Conservation (phyloP, 2,113 vertebrate genomes). For the Aphyosemion australe region DNA sequence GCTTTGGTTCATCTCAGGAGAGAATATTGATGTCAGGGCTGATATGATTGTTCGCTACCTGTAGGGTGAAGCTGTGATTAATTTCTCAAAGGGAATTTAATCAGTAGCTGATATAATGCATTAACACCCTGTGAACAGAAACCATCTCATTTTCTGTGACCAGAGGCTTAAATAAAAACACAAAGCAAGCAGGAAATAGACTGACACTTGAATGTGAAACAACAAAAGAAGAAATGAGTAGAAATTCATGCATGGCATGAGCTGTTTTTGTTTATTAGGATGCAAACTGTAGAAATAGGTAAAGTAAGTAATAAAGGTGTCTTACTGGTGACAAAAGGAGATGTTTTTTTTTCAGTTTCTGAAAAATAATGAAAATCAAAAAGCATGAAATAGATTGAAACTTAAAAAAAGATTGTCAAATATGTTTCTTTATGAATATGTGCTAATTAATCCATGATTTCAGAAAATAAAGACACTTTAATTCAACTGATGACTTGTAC, state of each 20-base stretch:
- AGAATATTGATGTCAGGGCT: constrained; percentile 7
- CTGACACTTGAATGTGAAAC: constrained; percentile 17
- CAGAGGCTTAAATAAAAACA: constrained; percentile 12
- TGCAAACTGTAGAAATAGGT: constrained; percentile 11
- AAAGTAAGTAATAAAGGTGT: constrained; percentile 36
- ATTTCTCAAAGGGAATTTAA: constrained; percentile 41
- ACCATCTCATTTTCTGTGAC: constrained; percentile 9
- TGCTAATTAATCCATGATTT: too few relatives aligned
- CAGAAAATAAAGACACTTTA: too few relatives aligned
- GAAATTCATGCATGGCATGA: constrained; percentile 39
- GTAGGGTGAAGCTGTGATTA: constrained; percentile 16
- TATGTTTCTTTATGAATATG: too few relatives aligned
- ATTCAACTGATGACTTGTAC: too few relatives aligned
- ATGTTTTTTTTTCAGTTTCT: constrained; percentile 35
- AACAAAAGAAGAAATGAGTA: constrained; percentile 6
- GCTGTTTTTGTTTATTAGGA: constrained; percentile 29
- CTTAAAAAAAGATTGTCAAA: too few relatives aligned
- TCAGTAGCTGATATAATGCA: constrained; percentile 24
- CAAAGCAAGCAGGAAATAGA: constrained; percentile 14
- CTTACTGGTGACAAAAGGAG: constrained; percentile 16
- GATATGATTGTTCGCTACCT: constrained; percentile 19
- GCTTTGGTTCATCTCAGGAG: constrained; percentile 2
- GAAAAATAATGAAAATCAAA: constrained; percentile 22
- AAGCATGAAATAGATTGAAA: not conserved
- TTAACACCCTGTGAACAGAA: constrained; percentile 7